These are phyloP conservation scores for Hemithea aestivaria DNA, from an alignment of 2,888 invertebrate species.

Conservation along the genomic window DNA sequence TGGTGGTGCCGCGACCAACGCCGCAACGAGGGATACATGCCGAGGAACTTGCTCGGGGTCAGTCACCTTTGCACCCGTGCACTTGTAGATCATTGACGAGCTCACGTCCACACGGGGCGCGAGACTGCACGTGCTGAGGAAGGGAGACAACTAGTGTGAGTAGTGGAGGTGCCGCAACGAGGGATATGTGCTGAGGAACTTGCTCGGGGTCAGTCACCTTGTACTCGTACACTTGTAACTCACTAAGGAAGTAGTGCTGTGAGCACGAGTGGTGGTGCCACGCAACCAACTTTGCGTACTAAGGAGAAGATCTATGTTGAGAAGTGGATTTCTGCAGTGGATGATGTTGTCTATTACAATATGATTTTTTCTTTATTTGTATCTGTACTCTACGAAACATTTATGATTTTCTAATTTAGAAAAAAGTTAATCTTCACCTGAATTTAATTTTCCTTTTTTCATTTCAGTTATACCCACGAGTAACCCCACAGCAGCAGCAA, in stretches of 20 bases:
- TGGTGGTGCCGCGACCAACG: conserved; percentile 85
- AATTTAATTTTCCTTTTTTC: conserved; percentile 27
- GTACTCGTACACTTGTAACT: too few relatives aligned
- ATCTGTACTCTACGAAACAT: too few relatives aligned
- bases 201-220: conserved; percentile 92
- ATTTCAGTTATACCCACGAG: conserved; percentile 82
- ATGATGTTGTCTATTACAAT: too few relatives aligned
- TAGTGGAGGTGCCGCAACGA: conserved; percentile 94
- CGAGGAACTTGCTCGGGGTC: conserved; percentile 97
- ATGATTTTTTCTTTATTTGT: too few relatives aligned
- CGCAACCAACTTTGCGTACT: too few relatives aligned
- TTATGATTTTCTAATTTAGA: too few relatives aligned
- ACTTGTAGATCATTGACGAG: conserved; percentile 95
- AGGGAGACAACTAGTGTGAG: conserved; percentile 95
- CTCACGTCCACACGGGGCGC: conserved; percentile 92
- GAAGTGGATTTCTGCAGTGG: too few relatives aligned
- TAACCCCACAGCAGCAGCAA: conserved; percentile 77
- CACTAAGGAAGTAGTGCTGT: too few relatives aligned
- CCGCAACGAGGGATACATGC: conserved; percentile 92
- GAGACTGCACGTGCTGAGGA: conserved; percentile 91
- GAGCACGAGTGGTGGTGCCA: too few relatives aligned
- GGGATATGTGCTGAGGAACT: conserved; percentile 97
- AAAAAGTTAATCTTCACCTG: too few relatives aligned
- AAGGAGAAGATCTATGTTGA: too few relatives aligned
- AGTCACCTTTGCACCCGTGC: too few relatives aligned